These are phyloP conservation scores for Clarias macrocephalus DNA, from an alignment of 2,113 vertebrate species.

Conservation along the genomic window DNA sequence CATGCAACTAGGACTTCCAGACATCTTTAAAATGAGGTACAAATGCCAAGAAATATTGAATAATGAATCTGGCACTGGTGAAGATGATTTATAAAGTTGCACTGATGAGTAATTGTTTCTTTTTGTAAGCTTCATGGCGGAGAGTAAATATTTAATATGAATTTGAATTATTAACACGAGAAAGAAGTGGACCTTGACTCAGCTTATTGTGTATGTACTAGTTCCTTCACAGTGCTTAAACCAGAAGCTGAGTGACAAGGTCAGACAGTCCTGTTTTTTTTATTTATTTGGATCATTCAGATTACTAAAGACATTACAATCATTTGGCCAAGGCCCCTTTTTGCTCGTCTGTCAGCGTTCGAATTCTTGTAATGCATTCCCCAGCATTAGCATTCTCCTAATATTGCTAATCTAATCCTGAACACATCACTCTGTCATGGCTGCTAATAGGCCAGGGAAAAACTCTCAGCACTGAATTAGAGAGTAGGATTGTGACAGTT, in stretches of 20 bases:
- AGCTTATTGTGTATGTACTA: neutral
- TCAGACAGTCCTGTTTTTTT: conserved; percentile 1
- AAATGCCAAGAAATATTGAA: neutral
- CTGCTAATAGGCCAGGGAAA: conserved; percentile 25
- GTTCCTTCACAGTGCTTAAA: neutral
- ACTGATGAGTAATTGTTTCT: neutral
- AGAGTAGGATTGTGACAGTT: conserved; percentile 41
- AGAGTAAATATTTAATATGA: neutral
- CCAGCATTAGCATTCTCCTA: conserved; percentile 4
- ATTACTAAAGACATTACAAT: conserved; percentile 14
- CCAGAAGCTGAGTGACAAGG: neutral
- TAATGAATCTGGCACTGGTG: neutral
- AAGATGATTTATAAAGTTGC: neutral
- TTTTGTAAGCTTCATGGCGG: neutral
- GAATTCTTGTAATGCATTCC: neutral
- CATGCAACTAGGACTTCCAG: neutral
- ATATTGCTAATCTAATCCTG: conserved; percentile 37
- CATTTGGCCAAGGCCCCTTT: neutral
- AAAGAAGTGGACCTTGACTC: neutral
- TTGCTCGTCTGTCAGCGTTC: neutral
- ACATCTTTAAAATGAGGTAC: neutral
- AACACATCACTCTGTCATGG: conserved; percentile 16
- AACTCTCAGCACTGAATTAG: conserved; percentile 35
- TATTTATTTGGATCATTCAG: conserved; percentile 8
- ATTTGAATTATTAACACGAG: neutral